Evolutionary conservation across 2,888 invertebrate genomes (phyloP).

Genomic region (Willowsia nigromaculata): DNA sequence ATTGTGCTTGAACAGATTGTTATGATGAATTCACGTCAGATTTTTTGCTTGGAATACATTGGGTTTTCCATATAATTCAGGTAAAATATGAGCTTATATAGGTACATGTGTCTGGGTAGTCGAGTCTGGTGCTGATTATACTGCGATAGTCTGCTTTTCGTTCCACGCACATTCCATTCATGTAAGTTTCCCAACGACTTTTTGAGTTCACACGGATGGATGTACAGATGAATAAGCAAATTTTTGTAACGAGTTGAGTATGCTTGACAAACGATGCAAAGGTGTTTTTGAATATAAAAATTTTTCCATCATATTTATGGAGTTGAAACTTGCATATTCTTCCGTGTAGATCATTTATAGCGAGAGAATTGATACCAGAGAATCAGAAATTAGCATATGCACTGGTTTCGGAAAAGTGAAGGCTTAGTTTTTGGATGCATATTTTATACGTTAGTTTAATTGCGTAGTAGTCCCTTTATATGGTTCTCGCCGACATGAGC

Average conservation of each 20-base stretch:
- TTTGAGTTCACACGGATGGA: background rate
- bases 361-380: background rate
- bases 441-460: background rate
- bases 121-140: background rate
- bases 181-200: background rate
- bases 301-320: background rate
- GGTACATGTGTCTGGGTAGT: background rate
- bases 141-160: background rate
- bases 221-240: background rate
- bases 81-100: background rate
- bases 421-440: background rate
- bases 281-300: too few species aligned
- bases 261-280: background rate
- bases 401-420: background rate
- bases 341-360: conserved; percentile 35
- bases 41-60: background rate
- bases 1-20: background rate
- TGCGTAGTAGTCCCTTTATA: background rate
- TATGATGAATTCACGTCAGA: background rate
- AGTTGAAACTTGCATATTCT: background rate
- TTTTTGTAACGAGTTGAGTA: background rate
- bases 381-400: background rate
- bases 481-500: background rate
- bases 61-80: background rate
- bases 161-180: background rate